phyloP scores from a whole-genome alignment of 2,113 vertebrate species.

The Steatornis caripensis region DNA sequence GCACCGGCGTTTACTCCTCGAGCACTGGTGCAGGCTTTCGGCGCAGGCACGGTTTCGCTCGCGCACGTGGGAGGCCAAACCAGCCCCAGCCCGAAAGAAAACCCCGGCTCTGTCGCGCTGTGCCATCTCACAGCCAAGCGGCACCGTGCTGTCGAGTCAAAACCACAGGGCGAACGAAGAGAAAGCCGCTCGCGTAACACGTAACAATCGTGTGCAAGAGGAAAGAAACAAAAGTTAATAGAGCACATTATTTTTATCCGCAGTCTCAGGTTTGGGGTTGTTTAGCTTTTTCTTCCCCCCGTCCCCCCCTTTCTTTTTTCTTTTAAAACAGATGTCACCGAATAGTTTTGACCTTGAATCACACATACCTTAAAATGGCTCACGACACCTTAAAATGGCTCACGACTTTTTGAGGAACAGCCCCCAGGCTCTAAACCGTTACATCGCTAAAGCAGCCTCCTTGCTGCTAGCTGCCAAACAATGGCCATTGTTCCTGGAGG shows the following conservation, averaged over 20 bases:
- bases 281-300: not conserved
- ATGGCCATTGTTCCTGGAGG: slow-evolving; percentile 21
- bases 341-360: not conserved
- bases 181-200: not conserved
- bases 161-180: not conserved
- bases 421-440: not conserved
- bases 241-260: not conserved
- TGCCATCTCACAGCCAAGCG: fast-evolving
- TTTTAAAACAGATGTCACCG: not conserved
- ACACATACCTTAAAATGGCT: not conserved
- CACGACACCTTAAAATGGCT: not conserved
- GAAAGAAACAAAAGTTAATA: not conserved
- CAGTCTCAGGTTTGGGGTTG: not conserved
- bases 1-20: fast-evolving
- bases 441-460: not conserved
- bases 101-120: fast-evolving
- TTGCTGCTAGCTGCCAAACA: slow-evolving; percentile 11
- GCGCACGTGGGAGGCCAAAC: fast-evolving
- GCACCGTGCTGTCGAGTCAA: fast-evolving
- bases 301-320: not conserved
- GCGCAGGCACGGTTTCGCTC: fast-evolving
- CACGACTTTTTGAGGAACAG: not conserved
- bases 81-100: not conserved
- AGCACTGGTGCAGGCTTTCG: fast-evolving
- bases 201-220: not conserved